Base-by-base conservation (phyloP, 2,113 vertebrate species). In the Cygnus atratus region DNA sequence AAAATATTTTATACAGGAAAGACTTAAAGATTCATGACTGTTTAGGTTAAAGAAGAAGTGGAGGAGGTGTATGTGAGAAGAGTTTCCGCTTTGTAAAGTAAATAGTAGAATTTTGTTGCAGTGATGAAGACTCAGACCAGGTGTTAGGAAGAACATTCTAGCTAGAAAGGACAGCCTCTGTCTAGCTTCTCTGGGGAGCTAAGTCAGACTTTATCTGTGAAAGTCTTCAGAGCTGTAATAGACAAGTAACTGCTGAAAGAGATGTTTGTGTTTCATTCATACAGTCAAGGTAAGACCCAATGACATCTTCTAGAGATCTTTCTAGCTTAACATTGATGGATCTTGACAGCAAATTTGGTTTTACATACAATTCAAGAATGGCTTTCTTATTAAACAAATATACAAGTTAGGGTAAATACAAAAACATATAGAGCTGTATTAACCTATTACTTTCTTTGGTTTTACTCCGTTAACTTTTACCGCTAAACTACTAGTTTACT, bases 131-230 rank as follows among this genome's bases (percentile, higher is more conserved):
- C 21, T 70, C 61, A 71, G 19, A 66, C 2, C 16, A 33, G 2
- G 6, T 15, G 2, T 26, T 9, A 67, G 37, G 20, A 70, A 76
- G 73, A 55, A 11, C 11, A 59, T 54, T 0, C 0, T 33, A n/a
- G 41, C 6, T 26, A 76, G 18, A 54, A 62, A 82, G 12, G 3
- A 17, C 68, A 77, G 1, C 3, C 4, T 43, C 25, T 65, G 9
- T 33, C 13, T 4, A 66, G 35, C 19, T 3, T 24, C 5, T 55
- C 24, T 28, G 11, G 25, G 19, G 12, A 57, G 14, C 43, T 3
- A 28, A 65, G 52, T 0, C 0, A 52, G 6, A 22, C 10, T 37
- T 55, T 55, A 9, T 46, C 48, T 77, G 35, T 52, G 6, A 21
- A 52, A 80, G 6, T 37, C 37, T 52, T 82, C 33, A 59, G 6